Conservation (phyloP, 2,797 vertebrate genomes). For the Lithobates sylvaticus region DNA sequence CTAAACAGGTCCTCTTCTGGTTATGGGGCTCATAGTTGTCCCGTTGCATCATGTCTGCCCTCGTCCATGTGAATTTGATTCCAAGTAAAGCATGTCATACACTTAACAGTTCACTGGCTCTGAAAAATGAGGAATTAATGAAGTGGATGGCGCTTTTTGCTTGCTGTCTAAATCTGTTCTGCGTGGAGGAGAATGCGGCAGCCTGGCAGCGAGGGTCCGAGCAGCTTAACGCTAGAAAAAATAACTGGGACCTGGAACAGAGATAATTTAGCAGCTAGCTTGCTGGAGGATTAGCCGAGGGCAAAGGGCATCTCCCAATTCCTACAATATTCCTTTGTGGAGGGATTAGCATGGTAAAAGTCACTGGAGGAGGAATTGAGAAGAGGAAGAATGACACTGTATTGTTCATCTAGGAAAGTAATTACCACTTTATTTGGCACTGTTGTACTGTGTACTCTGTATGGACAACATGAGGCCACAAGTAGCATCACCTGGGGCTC, state of each 20-base stretch:
- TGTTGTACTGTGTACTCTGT: background rate
- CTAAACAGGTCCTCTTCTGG: constrained; percentile 64
- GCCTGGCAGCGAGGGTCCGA: constrained; percentile 67
- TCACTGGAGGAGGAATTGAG: constrained; percentile 58
- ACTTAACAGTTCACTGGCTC: constrained; percentile 83
- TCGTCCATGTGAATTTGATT: constrained; percentile 80
- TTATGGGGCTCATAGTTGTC: constrained; percentile 76
- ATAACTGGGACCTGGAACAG: constrained; percentile 69
- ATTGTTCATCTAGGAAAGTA: constrained; percentile 36
- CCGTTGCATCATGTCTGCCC: constrained; percentile 76
- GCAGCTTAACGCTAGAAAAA: constrained; percentile 66
- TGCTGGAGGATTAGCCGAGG: constrained; percentile 79
- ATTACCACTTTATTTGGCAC: constrained; percentile 35
- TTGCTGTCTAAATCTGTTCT: constrained; percentile 80
- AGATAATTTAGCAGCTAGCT: constrained; percentile 78
- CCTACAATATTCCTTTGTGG: constrained; percentile 70
- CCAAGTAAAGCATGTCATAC: constrained; percentile 76
- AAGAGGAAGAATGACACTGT: constrained; percentile 26
- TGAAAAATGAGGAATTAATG: constrained; percentile 81
- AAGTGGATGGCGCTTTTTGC: constrained; percentile 79
- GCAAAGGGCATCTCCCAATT: constrained; percentile 76
- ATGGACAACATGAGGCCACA: no score
- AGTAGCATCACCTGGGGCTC: no score
- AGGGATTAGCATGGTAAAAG: constrained; percentile 63
- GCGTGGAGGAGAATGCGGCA: constrained; percentile 67